Evolutionary conservation across 2,113 vertebrate species (phyloP).

Genomic region (Dasyurus viverrinus): DNA sequence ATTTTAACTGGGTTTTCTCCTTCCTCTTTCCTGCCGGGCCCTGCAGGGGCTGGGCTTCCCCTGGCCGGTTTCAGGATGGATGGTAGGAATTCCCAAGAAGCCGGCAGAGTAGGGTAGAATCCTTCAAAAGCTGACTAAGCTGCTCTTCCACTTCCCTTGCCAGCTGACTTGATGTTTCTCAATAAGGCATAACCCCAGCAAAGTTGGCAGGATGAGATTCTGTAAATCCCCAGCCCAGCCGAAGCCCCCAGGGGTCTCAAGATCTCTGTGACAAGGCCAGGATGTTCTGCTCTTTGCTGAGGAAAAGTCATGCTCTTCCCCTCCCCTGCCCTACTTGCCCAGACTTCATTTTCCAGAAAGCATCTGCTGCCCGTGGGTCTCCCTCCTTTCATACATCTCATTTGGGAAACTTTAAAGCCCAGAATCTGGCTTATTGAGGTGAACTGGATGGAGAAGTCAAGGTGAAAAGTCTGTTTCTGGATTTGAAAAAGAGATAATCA

Average conservation of each 20-base stretch:
- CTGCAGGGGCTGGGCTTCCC: neutral
- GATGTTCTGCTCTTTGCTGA: conserved; percentile 74
- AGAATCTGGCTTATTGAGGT: conserved; percentile 69
- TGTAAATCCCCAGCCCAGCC: neutral
- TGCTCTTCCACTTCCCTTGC: neutral
- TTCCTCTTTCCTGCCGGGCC: neutral
- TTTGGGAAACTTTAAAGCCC: conserved; percentile 58
- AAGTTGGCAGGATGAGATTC: neutral
- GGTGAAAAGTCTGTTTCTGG: conserved; percentile 72
- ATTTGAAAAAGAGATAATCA: neutral
- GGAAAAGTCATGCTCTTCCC: conserved; percentile 60
- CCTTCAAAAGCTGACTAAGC: neutral
- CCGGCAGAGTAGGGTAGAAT: neutral
- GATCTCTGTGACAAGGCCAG: conserved; percentile 9
- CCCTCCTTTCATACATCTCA: conserved; percentile 50
- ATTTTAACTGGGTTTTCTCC: neutral
- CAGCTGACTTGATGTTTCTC: conserved; percentile 8
- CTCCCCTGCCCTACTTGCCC: conserved; percentile 49
- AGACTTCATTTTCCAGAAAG: conserved; percentile 65
- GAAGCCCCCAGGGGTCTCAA: conserved; percentile 11
- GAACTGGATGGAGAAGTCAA: conserved; percentile 60
- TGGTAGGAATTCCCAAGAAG: neutral
- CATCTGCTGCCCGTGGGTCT: conserved; percentile 63
- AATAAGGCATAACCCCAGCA: neutral
- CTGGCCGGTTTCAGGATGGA: neutral